Percentiles rank a stretch among this genome's conserved stretches.
Conservation (phyloP, 2,797 vertebrate genomes). For the Periparus ater region DNA sequence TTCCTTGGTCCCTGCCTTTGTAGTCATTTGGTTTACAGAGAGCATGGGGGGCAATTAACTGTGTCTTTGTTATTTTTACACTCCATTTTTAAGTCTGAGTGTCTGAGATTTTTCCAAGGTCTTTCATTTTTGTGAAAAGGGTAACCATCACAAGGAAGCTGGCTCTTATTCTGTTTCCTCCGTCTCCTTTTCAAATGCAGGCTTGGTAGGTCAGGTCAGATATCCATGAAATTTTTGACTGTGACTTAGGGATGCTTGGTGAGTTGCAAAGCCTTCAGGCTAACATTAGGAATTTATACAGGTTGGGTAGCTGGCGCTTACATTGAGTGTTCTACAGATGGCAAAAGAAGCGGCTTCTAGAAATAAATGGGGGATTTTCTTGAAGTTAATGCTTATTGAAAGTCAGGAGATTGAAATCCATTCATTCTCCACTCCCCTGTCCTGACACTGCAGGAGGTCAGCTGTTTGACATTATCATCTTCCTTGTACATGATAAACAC, state of each 20-base stretch:
- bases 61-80: neutral
- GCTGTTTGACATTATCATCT: neutral
- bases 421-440: neutral
- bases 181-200: neutral
- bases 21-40: neutral
- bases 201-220: neutral
- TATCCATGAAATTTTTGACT: neutral
- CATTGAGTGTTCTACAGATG: neutral
- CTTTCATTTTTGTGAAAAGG: neutral
- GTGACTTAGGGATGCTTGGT: accelerated
- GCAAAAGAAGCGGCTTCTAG: neutral
- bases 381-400: neutral
- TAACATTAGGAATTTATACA: neutral
- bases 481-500: neutral
- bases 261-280: neutral
- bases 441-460: neutral
- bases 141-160: neutral
- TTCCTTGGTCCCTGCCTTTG: neutral
- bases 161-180: neutral
- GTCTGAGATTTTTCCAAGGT: neutral
- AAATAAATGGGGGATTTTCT: neutral
- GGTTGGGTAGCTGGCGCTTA: neutral
- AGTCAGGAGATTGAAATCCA: neutral
- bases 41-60: accelerated
- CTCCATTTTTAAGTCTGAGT: neutral